Percentiles rank a stretch among this genome's conserved stretches.
Evolutionary conservation across 2,113 vertebrate species (phyloP).

Genomic region (Vulpes lagopus): DNA sequence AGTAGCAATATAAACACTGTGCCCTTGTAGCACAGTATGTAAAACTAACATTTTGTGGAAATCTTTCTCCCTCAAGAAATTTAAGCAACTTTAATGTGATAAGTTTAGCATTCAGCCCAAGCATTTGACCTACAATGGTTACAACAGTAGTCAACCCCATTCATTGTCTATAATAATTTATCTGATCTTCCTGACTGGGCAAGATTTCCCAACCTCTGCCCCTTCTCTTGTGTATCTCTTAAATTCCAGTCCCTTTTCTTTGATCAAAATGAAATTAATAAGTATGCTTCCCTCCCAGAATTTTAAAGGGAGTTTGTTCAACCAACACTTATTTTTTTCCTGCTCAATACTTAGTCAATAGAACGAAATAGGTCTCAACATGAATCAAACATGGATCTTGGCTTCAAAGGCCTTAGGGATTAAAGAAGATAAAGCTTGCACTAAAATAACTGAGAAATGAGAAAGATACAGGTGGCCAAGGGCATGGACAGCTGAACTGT

Average conservation of each 20-base stretch:
- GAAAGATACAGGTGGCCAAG: background rate
- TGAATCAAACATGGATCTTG: background rate
- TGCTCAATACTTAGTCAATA: background rate
- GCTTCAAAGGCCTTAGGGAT: background rate
- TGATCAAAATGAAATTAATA: conserved; percentile 16
- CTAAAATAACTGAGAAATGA: background rate
- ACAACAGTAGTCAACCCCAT: background rate
- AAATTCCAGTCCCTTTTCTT: background rate
- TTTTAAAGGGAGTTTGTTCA: background rate
- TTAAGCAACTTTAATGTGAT: background rate
- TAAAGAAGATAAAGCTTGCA: conserved; percentile 19
- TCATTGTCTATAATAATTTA: background rate
- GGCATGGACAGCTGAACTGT: background rate
- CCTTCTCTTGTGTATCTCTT: background rate
- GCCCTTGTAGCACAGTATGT: background rate
- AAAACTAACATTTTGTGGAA: background rate
- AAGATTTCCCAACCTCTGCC: background rate
- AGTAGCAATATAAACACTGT: background rate
- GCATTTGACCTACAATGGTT: background rate
- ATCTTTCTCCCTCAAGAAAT: conserved; percentile 2
- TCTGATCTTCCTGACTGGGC: background rate
- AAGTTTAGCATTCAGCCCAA: background rate
- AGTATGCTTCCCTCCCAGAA: background rate
- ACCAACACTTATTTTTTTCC: background rate
- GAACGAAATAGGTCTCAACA: background rate